These are phyloP conservation scores for Drosophila pallidifrons DNA, from an alignment of 1,140 invertebrate species.

Conservation along the genomic window DNA sequence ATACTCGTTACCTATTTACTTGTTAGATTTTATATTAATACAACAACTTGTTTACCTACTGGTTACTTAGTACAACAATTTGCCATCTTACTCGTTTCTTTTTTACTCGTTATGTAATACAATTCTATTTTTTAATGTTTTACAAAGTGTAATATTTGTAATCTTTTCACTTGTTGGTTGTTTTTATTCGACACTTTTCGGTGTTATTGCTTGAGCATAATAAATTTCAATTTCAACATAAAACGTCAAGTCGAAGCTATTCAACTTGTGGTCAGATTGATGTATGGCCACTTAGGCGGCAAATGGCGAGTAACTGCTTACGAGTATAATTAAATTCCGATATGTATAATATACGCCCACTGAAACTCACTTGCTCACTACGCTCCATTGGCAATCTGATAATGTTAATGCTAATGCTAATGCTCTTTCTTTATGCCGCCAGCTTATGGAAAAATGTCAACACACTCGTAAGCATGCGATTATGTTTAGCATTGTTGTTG, in stretches of 20 bases:
- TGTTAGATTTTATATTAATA: too few species aligned
- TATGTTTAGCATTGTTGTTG: constrained; percentile 28
- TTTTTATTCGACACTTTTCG: too few species aligned
- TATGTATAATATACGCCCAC: constrained; percentile 14
- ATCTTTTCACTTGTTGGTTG: too few species aligned
- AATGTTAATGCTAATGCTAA: constrained; percentile 38
- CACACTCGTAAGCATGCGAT: constrained; percentile 45
- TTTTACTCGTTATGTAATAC: too few species aligned
- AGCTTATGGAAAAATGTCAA: constrained; percentile 40
- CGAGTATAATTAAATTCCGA: constrained; percentile 47
- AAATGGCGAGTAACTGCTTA: constrained; percentile 17
- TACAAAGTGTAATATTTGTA: too few species aligned
- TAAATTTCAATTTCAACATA: background rate
- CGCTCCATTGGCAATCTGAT: constrained; percentile 47
- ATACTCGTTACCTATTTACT: too few species aligned
- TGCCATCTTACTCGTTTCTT: too few species aligned
- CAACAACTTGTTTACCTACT: too few species aligned
- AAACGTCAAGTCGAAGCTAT: background rate
- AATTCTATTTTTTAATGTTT: too few species aligned
- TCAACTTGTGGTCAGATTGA: constrained; percentile 11
- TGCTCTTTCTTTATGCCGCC: constrained; percentile 31
- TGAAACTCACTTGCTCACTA: constrained; percentile 24
- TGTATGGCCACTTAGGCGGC: constrained; percentile 20
- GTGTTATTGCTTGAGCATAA: background rate
- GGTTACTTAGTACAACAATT: too few species aligned